Conservation (phyloP, 35 echinoderm and acorn worm species). For the Strongylocentrotus purpuratus region DNA sequence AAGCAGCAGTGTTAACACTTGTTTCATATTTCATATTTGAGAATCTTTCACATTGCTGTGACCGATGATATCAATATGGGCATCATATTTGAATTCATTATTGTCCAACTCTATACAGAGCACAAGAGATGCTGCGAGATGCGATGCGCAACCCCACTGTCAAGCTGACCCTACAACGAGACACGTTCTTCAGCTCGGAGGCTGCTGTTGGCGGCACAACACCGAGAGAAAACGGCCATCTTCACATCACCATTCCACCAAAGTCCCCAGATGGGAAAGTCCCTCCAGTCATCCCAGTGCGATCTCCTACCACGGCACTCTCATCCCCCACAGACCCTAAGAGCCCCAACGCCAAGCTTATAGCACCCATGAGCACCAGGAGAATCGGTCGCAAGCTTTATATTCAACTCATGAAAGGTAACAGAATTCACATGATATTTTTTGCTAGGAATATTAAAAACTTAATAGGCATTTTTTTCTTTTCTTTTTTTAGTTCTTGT, state of each 20-base stretch:
- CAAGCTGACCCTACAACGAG: slow-evolving; percentile 71
- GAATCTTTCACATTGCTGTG: no score
- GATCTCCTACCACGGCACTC: slow-evolving; percentile 73
- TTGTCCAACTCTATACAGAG: slow-evolving; percentile 52
- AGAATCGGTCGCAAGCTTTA: slow-evolving; percentile 91
- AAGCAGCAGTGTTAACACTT: no score
- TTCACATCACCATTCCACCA: slow-evolving; percentile 5
- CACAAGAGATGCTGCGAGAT: slow-evolving; percentile 89
- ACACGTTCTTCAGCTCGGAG: neutral
- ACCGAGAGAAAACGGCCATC: neutral
- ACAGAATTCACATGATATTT: no score
- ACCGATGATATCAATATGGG: neutral
- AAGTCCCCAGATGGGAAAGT: slow-evolving; percentile 6
- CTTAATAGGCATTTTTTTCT: no score
- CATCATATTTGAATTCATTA: neutral
- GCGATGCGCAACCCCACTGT: slow-evolving; percentile 87
- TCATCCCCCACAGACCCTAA: slow-evolving; percentile 49
- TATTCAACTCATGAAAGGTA: slow-evolving; percentile 99
- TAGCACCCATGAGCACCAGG: slow-evolving; percentile 75
- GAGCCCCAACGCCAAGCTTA: slow-evolving; percentile 21
- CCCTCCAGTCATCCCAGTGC: slow-evolving; percentile 41
- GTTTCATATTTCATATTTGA: no score
- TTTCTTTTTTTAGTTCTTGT: no score
- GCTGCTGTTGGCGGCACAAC: neutral
- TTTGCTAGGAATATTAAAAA: no score